Percentiles rank a stretch among this genome's conserved stretches.
phyloP scores from a whole-genome alignment of 2,797 vertebrate species.

The Okamejei kenojei region DNA sequence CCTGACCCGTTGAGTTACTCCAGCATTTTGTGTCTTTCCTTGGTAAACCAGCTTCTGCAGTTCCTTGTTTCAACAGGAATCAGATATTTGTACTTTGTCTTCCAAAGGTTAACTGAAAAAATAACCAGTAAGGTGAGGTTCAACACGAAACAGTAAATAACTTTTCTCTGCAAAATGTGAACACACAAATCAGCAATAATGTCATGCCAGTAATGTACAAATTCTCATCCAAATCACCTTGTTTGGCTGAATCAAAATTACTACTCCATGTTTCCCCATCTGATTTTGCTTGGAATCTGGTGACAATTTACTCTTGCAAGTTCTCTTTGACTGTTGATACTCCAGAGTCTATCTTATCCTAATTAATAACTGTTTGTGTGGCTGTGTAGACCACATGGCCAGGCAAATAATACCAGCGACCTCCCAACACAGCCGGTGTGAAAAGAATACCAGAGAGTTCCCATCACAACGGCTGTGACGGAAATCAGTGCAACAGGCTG shows the following conservation, averaged over 20 bases:
- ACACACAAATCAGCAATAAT: background rate
- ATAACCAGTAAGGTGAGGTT: background rate
- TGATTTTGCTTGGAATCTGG: background rate
- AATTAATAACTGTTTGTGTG: background rate
- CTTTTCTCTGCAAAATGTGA: background rate
- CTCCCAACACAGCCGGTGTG: background rate
- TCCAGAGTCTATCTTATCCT: background rate
- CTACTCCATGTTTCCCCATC: background rate
- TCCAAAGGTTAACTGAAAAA: conserved; percentile 23
- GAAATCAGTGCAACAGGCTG: background rate
- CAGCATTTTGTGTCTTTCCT: too few species aligned
- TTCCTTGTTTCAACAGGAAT: too few species aligned
- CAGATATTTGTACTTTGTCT: background rate
- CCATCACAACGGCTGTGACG: background rate
- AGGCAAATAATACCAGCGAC: background rate
- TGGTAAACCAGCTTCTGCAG: too few species aligned
- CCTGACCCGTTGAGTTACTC: too few species aligned
- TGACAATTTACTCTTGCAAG: background rate
- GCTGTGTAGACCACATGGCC: background rate
- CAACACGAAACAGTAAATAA: background rate
- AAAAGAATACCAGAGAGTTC: background rate
- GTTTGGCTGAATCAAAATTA: background rate
- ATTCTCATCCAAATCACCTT: background rate
- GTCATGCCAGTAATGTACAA: background rate
- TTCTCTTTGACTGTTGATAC: background rate